Conservation (phyloP, 2,797 vertebrate species). For the Phrynocephalus guinanensis region DNA sequence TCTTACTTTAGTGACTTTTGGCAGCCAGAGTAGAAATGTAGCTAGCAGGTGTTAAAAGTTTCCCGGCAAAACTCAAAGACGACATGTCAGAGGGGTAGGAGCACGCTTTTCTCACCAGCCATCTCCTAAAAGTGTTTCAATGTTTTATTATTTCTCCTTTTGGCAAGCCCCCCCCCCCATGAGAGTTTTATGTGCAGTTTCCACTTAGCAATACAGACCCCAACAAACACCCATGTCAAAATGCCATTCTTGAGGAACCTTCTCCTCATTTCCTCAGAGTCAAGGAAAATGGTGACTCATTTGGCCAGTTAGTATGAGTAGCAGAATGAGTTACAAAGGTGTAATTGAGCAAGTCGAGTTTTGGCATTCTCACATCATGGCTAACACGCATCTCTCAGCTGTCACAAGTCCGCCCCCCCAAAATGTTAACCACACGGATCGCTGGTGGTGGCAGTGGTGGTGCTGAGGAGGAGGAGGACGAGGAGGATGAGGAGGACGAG, state of each 20-base stretch:
- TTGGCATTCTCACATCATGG: conserved; percentile 25
- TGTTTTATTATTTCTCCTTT: conserved; percentile 19
- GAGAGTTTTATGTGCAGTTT: conserved; percentile 34
- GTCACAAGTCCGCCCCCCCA: conserved; percentile 47
- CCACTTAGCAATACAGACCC: conserved; percentile 29
- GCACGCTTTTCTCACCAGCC: fast-evolving
- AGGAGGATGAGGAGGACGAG: background rate
- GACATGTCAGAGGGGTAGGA: background rate
- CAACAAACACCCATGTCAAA: background rate
- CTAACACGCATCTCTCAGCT: conserved; percentile 40
- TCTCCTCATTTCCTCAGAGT: conserved; percentile 46
- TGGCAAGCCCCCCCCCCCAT: conserved; percentile 33
- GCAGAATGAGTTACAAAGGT: conserved; percentile 22
- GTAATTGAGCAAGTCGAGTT: conserved; percentile 32
- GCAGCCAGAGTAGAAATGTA: conserved; percentile 20
- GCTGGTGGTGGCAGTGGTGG: too few species aligned
- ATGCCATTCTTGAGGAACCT: background rate
- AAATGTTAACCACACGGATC: background rate
- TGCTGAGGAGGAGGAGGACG: background rate
- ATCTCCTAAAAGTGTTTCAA: conserved; percentile 2
- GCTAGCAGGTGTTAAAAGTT: conserved; percentile 27
- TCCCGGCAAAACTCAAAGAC: conserved; percentile 20
- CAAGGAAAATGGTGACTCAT: conserved; percentile 40
- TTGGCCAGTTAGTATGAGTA: conserved; percentile 40
- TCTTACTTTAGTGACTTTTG: background rate